A percentile compares a stretch with the other conserved stretches of the same genome.
Conservation (phyloP, 2,113 vertebrate species). For the Centropristis striata region DNA sequence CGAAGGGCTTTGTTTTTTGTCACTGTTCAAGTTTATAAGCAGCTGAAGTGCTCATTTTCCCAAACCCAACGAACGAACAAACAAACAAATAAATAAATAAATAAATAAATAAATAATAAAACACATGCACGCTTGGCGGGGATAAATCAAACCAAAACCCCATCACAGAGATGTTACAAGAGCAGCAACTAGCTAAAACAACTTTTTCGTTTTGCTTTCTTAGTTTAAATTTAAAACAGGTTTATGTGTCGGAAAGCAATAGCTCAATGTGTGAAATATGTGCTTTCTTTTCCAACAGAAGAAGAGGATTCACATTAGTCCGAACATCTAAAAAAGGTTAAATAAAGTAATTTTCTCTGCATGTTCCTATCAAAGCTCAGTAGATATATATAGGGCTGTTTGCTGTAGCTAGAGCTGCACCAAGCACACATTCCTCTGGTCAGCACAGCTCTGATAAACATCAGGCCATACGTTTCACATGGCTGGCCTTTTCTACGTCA, state of each 20-base stretch:
- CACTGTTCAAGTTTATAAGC: slow-evolving; percentile 65
- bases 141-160: background rate
- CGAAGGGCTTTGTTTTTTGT: slow-evolving; percentile 70
- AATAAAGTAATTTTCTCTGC: background rate
- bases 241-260: background rate
- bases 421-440: slow-evolving; percentile 10
- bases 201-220: background rate
- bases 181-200: background rate
- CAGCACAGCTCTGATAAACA: background rate
- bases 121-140: background rate
- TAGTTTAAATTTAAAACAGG: background rate
- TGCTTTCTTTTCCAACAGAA: background rate
- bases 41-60: slow-evolving; percentile 21
- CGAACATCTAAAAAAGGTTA: background rate
- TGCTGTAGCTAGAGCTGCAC: background rate
- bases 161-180: background rate
- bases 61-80: background rate
- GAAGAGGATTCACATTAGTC: background rate
- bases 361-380: background rate
- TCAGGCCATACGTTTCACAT: background rate
- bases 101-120: slow-evolving; percentile 15
- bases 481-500: background rate
- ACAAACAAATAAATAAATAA: no score
- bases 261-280: background rate
- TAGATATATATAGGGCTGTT: background rate